phyloP scores from a whole-genome alignment of 2,113 vertebrate species.

The Scophthalmus maximus region DNA sequence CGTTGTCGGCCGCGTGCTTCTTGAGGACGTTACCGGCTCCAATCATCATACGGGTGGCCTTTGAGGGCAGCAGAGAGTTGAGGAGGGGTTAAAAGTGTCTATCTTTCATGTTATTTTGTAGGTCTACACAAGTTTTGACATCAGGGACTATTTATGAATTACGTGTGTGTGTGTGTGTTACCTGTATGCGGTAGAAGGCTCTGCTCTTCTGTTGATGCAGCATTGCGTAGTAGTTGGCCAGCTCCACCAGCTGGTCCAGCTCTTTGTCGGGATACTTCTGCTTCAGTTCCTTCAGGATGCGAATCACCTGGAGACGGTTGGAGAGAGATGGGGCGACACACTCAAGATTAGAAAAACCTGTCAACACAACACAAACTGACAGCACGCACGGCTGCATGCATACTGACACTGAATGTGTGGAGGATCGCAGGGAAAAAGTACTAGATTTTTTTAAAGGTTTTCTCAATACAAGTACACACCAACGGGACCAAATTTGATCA shows the following conservation, averaged over 20 bases:
- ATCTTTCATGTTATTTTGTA: no score
- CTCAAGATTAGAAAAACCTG: fast-evolving
- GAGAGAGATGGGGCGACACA: slow-evolving; percentile 1
- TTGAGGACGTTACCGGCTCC: slow-evolving; percentile 95
- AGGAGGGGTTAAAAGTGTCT: neutral
- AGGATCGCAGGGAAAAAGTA: no score
- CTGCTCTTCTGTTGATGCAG: slow-evolving; percentile 98
- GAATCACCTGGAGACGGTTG: slow-evolving; percentile 87
- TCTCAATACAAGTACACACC: no score
- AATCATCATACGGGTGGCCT: slow-evolving; percentile 95
- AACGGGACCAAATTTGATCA: no score
- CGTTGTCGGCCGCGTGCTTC: slow-evolving; percentile 88
- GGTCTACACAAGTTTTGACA: no score
- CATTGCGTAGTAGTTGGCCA: slow-evolving; percentile 94
- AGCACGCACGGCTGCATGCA: neutral
- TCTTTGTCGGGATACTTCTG: slow-evolving; percentile 96
- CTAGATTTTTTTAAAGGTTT: no score
- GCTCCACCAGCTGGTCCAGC: slow-evolving; percentile 92
- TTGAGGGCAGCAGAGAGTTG: slow-evolving; percentile 27
- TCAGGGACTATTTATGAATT: no score
- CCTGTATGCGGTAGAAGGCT: slow-evolving; percentile 93
- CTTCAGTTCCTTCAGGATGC: slow-evolving; percentile 95
- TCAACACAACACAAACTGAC: neutral
- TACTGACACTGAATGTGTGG: neutral
- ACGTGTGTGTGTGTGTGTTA: slow-evolving; percentile 20